These are phyloP conservation scores for Oeneis ivallda DNA, from an alignment of 2,888 invertebrate genomes.

Conservation along the genomic window DNA sequence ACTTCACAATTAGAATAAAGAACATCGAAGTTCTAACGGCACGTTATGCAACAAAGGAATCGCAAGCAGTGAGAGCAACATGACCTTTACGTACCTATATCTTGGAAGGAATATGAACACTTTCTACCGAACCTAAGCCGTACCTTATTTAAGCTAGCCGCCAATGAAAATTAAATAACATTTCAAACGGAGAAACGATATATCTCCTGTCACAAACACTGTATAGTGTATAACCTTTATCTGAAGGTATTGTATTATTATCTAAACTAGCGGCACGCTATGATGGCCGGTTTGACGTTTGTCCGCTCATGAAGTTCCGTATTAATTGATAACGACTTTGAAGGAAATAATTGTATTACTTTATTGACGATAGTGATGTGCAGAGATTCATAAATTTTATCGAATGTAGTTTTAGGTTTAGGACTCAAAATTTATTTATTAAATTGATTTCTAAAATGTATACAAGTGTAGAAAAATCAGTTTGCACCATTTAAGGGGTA, in stretches of 20 bases:
- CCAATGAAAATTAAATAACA: constrained; percentile 9
- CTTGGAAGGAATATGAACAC: constrained; percentile 15
- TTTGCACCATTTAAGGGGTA: too few species aligned
- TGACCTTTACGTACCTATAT: constrained; percentile 19
- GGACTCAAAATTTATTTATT: too few species aligned
- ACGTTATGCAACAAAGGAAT: constrained; percentile 21
- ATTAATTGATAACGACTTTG: too few species aligned
- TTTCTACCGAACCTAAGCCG: constrained; percentile 6
- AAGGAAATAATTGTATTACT: too few species aligned
- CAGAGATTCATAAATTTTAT: too few species aligned
- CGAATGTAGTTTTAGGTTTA: too few species aligned
- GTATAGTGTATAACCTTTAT: neutral
- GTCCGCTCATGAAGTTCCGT: too few species aligned
- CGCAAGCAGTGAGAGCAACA: constrained; percentile 14
- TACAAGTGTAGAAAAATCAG: too few species aligned
- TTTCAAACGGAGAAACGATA: constrained; percentile 13
- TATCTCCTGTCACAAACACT: constrained; percentile 3
- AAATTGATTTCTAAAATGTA: too few species aligned
- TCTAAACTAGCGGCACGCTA: too few species aligned
- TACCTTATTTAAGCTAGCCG: constrained; percentile 11
- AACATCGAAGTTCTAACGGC: constrained; percentile 15
- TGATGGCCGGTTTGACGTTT: too few species aligned
- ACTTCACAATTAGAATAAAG: constrained; percentile 20
- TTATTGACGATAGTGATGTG: too few species aligned
- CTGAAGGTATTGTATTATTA: neutral